Conservation (phyloP, 37 sponge, comb jelly and placozoan genomes). For the Spongilla lacustris region DNA sequence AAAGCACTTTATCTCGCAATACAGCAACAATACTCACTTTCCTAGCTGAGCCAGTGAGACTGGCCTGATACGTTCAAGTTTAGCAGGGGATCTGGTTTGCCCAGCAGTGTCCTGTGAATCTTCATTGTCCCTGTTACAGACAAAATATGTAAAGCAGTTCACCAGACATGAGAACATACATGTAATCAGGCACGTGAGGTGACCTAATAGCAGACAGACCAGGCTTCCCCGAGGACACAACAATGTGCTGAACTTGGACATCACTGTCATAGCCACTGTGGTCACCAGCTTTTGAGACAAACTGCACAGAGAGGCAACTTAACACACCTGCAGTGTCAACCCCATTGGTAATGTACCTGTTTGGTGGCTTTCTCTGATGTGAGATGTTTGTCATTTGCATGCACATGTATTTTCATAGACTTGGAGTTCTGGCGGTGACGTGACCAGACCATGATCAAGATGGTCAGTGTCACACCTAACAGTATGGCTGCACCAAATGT, state of each 20-base stretch:
- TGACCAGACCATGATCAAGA: not conserved
- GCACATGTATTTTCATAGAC: not conserved
- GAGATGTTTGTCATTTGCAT: not conserved
- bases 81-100: too few species aligned
- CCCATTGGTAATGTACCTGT: not conserved
- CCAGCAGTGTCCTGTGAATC: too few species aligned
- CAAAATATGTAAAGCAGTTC: not conserved
- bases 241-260: not conserved
- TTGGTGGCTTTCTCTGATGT: not conserved
- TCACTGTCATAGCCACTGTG: not conserved
- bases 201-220: not conserved
- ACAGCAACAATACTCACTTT: too few species aligned
- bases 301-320: not conserved
- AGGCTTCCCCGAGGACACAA: not conserved
- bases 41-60: too few species aligned
- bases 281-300: not conserved
- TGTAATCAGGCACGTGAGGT: not conserved
- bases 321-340: not conserved
- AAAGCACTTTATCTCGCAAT: too few species aligned
- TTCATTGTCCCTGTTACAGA: too few species aligned
- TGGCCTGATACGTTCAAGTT: too few species aligned
- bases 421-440: not conserved
- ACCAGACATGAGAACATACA: not conserved
- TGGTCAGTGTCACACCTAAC: not conserved
- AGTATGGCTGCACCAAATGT: not conserved